Evolutionary conservation across 2,113 vertebrate species (phyloP).

Genomic region (Salvelinus sp.): DNA sequence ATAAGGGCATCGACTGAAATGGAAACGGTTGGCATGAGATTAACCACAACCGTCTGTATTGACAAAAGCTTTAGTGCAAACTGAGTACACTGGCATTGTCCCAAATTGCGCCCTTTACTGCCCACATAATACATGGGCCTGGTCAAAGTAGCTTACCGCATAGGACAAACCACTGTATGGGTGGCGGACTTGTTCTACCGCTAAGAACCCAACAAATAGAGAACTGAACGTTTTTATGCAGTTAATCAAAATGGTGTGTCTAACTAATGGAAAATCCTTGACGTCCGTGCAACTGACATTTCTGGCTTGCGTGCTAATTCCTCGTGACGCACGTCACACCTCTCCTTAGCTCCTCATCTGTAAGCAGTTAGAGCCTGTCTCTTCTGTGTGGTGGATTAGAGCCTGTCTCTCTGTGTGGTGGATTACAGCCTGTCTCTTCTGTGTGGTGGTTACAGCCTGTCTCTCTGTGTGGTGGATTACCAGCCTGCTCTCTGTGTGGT

Average conservation of each 20-base stretch:
- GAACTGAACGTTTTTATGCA: background rate
- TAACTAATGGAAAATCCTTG: conserved; percentile 39
- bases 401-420: too few relatives aligned
- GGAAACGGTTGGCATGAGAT: conserved; percentile 5
- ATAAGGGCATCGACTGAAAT: too few relatives aligned
- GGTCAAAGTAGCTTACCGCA: too few relatives aligned
- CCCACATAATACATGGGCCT: too few relatives aligned
- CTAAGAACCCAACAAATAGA: conserved; percentile 5
- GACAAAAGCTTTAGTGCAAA: conserved; percentile 27
- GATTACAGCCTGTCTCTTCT: too few relatives aligned
- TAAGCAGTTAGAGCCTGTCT: conserved; percentile 33
- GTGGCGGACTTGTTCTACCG: background rate
- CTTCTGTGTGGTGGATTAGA: background rate
- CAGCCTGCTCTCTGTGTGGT: too few relatives aligned
- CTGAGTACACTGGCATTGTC: background rate
- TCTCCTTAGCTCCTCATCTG: conserved; percentile 35
- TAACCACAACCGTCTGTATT: background rate
- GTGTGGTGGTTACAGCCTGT: too few relatives aligned
- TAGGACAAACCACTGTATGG: background rate
- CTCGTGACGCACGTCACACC: conserved; percentile 15
- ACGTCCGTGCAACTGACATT: conserved; percentile 8
- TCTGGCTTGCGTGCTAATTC: conserved; percentile 10
- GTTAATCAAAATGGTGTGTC: conserved; percentile 8
- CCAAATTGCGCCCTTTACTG: too few relatives aligned
- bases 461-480: too few relatives aligned